Conservation (phyloP, 2,113 vertebrate species). For the Apus apus region DNA sequence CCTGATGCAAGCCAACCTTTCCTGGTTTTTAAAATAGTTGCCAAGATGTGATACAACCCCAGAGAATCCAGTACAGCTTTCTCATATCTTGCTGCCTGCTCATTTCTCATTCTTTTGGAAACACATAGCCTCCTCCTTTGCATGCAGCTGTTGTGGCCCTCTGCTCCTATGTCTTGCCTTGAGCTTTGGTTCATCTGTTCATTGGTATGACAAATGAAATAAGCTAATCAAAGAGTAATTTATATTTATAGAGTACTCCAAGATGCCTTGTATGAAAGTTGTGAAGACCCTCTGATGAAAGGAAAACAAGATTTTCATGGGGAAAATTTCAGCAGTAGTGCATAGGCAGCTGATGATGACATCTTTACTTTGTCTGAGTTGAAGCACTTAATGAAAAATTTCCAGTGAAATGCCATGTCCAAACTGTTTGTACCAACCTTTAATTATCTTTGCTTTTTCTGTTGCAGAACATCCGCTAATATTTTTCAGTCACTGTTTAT, state of each 20-base stretch:
- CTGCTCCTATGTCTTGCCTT: background rate
- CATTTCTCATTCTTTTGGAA: background rate
- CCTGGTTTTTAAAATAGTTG: background rate
- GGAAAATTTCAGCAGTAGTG: background rate
- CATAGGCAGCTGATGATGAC: background rate
- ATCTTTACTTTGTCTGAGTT: background rate
- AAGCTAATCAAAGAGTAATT: background rate
- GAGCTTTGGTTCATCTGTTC: background rate
- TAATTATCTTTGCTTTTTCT: constrained; percentile 15
- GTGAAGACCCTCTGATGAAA: background rate
- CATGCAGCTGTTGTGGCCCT: background rate
- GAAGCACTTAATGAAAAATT: background rate
- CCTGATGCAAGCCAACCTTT: background rate
- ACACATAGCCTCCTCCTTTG: background rate
- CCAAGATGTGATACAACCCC: background rate
- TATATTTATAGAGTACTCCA: background rate
- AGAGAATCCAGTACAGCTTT: background rate
- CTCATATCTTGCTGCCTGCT: background rate
- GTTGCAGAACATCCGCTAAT: background rate
- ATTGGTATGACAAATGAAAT: background rate
- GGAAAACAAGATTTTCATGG: background rate
- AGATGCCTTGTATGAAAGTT: background rate
- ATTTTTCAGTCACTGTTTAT: background rate
- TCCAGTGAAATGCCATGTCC: background rate
- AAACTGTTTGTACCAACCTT: background rate